Evolutionary conservation across 2,888 invertebrate species (phyloP), one percentile per base, ranked within the genome.

Genomic region (Frankliniella fusca): DNA sequence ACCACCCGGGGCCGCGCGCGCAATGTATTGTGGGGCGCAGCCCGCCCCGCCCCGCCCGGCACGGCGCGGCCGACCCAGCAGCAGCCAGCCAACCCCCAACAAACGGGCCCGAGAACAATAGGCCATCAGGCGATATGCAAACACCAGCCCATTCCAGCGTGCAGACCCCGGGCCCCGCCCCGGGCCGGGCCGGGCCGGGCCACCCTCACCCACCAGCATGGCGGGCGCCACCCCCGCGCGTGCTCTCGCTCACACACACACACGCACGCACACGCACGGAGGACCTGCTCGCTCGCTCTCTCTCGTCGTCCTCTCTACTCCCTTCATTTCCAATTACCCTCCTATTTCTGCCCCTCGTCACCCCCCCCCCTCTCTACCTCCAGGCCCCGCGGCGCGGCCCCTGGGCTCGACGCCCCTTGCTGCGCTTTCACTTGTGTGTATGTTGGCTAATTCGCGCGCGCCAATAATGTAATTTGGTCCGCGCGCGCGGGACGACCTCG

Each of bases 61-160:
- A 27, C 23, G 8, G 12, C 70, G 1, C 70, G 27, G 23, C 70
- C 23, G 23, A 8, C 23, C 11, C 70, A 7, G 70, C 54, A n/a
- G n/a, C n/a, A n/a, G n/a, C 54, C 12, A 12, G 18, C 54, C 54
- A 70, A 70, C 20, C 70, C 70, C 70, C 27, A 27, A 23, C 70
- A 38, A 38, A 11, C 61, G 70, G 70, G 70, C 70, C 23, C 70
- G 70, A 76, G 70, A 76, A 76, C 70, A 76, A 76, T 76, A 76
- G 70, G 70, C 70, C 70, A 76, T 76, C 70, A 76, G 70, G 70
- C 70, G 70, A 76, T 76, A 76, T 76, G 70, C 70, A 76, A 76
- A 76, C 70, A 76, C 70, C 70, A 76, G 70, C 70, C 11, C 70
- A 11, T 12, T n/a, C 61, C 61, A n/a, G 38, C 38, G 38, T 38